Conservation (phyloP, 92 coral and sea anemone species). For the Zoanthus gigantus region DNA sequence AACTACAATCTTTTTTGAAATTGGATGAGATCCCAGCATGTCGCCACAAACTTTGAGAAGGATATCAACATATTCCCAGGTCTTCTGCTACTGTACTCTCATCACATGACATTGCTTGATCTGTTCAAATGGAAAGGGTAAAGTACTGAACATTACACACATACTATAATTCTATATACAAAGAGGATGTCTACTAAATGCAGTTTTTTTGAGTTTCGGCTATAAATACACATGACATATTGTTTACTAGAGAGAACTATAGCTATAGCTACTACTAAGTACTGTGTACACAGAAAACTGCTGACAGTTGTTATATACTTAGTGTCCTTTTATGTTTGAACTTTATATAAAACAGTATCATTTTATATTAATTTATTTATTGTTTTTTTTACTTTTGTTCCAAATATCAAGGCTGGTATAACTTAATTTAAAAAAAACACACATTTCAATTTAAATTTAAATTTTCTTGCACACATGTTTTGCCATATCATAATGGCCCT, state of each 20-base stretch:
- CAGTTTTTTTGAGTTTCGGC: background rate
- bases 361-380: background rate
- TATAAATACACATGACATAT: background rate
- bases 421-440: background rate
- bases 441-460: too few species aligned
- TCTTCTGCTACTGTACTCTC: too few species aligned
- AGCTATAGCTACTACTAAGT: background rate
- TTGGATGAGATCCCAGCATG: conserved; percentile 21
- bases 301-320: background rate
- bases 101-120: too few species aligned
- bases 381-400: background rate
- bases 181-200: background rate
- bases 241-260: background rate
- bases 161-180: background rate
- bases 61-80: background rate
- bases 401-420: background rate
- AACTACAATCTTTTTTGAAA: background rate
- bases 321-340: background rate
- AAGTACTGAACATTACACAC: conserved; percentile 3
- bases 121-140: background rate
- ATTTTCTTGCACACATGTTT: too few species aligned
- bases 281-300: background rate
- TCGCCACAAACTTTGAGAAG: conserved; percentile 8
- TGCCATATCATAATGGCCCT: background rate
- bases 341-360: background rate